phyloP scores from a whole-genome alignment of 2,888 invertebrate genomes.

The Diploptera punctata region DNA sequence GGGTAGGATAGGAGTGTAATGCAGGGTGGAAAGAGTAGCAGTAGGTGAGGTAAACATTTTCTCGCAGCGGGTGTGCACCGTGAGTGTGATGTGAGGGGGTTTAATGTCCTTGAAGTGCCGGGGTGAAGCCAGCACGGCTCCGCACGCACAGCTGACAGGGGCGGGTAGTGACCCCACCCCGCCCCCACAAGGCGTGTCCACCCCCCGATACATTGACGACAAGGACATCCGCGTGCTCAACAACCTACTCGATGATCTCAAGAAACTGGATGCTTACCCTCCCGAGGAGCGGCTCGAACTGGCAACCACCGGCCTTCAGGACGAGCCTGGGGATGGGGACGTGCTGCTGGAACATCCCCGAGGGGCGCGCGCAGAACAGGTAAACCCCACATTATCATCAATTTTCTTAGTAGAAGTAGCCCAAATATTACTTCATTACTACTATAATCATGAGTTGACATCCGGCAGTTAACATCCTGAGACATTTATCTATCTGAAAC shows the following conservation, averaged over 20 bases:
- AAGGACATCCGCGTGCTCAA: constrained; percentile 54
- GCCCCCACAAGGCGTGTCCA: constrained; percentile 12
- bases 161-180: constrained; percentile 31
- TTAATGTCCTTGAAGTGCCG: constrained; percentile 33
- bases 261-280: constrained; percentile 45
- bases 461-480: too few species aligned
- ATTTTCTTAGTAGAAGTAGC: too few species aligned
- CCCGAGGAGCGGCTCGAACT: constrained; percentile 5
- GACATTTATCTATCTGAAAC: too few species aligned
- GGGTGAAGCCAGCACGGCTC: constrained; percentile 36
- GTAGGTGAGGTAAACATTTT: too few species aligned
- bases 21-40: too few species aligned
- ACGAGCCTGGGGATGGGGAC: constrained; percentile 17
- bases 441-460: too few species aligned
- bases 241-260: constrained; percentile 53
- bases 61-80: background rate
- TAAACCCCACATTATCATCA: background rate
- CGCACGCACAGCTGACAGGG: constrained; percentile 39
- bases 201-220: constrained; percentile 30
- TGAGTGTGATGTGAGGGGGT: background rate
- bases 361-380: constrained; percentile 10
- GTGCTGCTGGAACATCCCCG: constrained; percentile 18
- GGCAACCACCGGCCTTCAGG: background rate
- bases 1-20: too few species aligned
- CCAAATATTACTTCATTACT: too few species aligned